A percentile compares a stretch with the other conserved stretches of the same genome.
These are phyloP conservation scores for Sepiola atlantica DNA, from an alignment of 2,888 invertebrate genomes.

Conservation along the genomic window DNA sequence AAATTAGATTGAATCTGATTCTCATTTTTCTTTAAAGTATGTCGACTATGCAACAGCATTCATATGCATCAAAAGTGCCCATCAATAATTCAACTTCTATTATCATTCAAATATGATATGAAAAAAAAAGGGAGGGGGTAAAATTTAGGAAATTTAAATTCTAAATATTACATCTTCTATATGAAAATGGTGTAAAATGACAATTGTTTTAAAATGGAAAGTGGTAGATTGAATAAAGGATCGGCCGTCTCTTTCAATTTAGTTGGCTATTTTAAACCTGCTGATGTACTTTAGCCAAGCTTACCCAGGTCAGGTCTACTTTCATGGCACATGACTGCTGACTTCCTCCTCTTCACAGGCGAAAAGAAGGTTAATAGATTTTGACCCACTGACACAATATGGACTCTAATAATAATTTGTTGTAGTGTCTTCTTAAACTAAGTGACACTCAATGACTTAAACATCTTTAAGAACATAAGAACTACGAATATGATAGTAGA, in stretches of 20 bases:
- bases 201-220: neutral
- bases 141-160: too few species aligned
- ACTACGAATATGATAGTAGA: neutral
- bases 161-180: neutral
- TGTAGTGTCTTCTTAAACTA: neutral
- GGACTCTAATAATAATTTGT: neutral
- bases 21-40: too few species aligned
- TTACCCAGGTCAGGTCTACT: neutral
- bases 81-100: too few species aligned
- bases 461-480: neutral
- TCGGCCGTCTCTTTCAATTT: neutral
- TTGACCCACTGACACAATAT: constrained; percentile 19
- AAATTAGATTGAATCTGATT: too few species aligned
- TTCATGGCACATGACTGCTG: neutral
- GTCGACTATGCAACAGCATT: too few species aligned
- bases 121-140: too few species aligned
- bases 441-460: neutral
- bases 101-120: too few species aligned
- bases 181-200: neutral
- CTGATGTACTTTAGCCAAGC: neutral
- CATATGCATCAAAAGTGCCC: too few species aligned
- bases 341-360: neutral
- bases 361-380: neutral
- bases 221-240: neutral
- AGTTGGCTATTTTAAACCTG: neutral